phyloP scores from a whole-genome alignment of 1,140 invertebrate species.

The Coelopa frigida region DNA sequence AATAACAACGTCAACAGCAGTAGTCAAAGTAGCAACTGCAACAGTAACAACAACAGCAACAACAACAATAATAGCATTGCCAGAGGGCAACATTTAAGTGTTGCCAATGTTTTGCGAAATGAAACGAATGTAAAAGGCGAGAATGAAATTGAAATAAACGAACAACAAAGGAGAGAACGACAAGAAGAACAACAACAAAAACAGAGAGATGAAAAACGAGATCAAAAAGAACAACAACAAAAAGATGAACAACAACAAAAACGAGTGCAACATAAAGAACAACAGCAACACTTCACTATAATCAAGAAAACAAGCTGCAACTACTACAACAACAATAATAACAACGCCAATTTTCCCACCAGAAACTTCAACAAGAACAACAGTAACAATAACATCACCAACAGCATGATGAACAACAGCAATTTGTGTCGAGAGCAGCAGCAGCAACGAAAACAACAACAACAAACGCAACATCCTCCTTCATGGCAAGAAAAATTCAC shows the following conservation, averaged over 20 bases:
- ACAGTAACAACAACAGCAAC: constrained; percentile 1
- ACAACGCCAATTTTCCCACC: no score
- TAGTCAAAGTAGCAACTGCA: background rate
- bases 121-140: no score
- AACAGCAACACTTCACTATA: constrained; percentile 6
- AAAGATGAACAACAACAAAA: constrained; percentile 3
- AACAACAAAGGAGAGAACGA: constrained; percentile 7
- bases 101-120: no score
- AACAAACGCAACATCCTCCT: no score
- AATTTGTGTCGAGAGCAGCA: constrained; percentile 3
- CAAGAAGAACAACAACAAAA: background rate
- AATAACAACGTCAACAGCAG: background rate
- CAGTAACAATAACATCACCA: background rate
- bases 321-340: no score
- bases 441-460: background rate
- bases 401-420: constrained; percentile 2
- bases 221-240: constrained; percentile 9
- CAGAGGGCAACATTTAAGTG: no score
- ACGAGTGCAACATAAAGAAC: background rate
- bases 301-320: background rate
- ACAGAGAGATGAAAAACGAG: constrained; percentile 4
- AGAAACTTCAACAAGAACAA: no score
- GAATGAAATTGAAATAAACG: constrained; percentile 3
- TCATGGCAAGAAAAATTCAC: no score
- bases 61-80: no score